Base-by-base conservation (phyloP, 2,113 vertebrate species). In the Rhinichthys klamathensis region DNA sequence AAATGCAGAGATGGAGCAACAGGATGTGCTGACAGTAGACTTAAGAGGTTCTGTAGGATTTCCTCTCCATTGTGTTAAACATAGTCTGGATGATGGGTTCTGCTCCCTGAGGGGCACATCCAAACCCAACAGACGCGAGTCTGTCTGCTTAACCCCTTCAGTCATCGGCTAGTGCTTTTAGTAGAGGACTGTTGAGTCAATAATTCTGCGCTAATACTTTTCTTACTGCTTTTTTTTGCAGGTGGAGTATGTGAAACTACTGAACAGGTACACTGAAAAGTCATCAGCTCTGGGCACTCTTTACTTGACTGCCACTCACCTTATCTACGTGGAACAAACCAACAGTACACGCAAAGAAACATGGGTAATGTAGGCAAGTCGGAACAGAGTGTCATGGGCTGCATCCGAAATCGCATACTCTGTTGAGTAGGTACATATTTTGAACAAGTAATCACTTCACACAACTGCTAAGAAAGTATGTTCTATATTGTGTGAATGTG, bases 241-340 rank as follows among this genome's bases (percentile, higher is more conserved):
- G 95, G 94, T 96, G 75, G 95, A 96, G 82, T 92, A 95, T 0
- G 95, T 96, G 82, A 96, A 96, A 46, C 16, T 96, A 74, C 63
- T 96, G 15, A 95, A 96, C 89, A 91, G 93, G 69, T 96, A 95
- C 1, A 41, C 90, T 5, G 89, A 35, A 38, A 95, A 94, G 86
- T 95, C 91, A 84, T 89, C 95, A 35, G 91, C 91, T 1, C 89
- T 83, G 0, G 96, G 96, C 3, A 96, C 94, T 0, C 35, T 97
- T 0, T 96, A 96, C 87, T 91, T 97, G 89, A 96, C 95, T 6
- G 95, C 94, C 13, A 96, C 95, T 0, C 95, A 96, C 87, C 92
- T 96, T 0, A 96, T 96, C 85, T 96, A 95, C 0, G 95, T 96
- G 4, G 95, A 96, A 32, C 90, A 94, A 44, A 91, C 92, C 51